These are phyloP conservation scores for Hiodon tergisus DNA, from an alignment of 2,113 vertebrate species.

Conservation along the genomic window DNA sequence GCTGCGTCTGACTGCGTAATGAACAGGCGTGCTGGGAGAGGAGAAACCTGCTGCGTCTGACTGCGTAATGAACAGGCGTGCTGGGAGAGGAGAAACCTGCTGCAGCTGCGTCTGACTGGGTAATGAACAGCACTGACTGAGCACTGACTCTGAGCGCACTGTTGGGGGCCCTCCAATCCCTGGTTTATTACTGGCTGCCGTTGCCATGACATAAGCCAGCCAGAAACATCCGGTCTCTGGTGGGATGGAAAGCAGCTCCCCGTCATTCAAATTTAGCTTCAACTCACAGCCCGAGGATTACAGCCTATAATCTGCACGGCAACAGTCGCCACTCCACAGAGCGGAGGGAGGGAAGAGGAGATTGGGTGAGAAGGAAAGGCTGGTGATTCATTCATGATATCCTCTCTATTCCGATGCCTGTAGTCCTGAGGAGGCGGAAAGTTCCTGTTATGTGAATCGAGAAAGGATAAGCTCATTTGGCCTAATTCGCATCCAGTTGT, in stretches of 20 bases:
- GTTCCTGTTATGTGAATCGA: slow-evolving; percentile 34
- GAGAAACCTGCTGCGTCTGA: no score
- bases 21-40: no score
- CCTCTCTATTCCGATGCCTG: slow-evolving; percentile 40
- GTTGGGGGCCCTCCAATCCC: slow-evolving; percentile 24
- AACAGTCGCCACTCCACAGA: slow-evolving; percentile 44
- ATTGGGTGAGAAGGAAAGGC: slow-evolving; percentile 11
- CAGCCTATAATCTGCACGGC: slow-evolving; percentile 65
- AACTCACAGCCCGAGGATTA: slow-evolving; percentile 56
- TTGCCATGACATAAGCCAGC: slow-evolving; percentile 45
- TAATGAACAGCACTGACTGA: not conserved
- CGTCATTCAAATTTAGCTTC: slow-evolving; percentile 44
- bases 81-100: not conserved
- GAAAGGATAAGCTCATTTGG: not conserved
- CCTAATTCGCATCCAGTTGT: not conserved
- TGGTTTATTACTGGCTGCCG: slow-evolving; percentile 49
- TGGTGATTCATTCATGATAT: slow-evolving; percentile 58
- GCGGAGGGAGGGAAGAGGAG: not conserved
- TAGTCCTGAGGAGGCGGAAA: slow-evolving; percentile 14
- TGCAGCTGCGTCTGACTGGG: not conserved
- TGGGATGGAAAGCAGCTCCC: slow-evolving; percentile 36
- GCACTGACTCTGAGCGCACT: slow-evolving; percentile 19
- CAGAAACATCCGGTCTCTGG: slow-evolving; percentile 55
- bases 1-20: not conserved
- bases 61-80: no score